Base-by-base conservation (phyloP, 1,140 invertebrate species). In the Batillaria attramentaria region DNA sequence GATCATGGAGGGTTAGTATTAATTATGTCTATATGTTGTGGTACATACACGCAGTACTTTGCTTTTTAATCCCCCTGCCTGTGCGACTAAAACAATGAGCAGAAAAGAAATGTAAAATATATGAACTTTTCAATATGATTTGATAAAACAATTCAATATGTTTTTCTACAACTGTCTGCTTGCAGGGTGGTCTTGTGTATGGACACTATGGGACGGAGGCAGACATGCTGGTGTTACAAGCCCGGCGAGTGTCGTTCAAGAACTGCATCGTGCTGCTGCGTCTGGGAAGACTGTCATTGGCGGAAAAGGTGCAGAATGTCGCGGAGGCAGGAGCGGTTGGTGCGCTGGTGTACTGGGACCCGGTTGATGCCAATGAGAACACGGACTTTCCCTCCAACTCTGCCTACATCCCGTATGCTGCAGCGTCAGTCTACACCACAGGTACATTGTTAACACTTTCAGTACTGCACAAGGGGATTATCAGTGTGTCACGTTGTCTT, bases 301-400 rank as follows among this genome's bases (percentile, higher is more conserved):
- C 80, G 13, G 77, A 79, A 31, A 79, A 79, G 80, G 57, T 83
- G 31, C 33, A 43, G 31, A 78, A 74, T 41, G 70, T 65, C 35
- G 75, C 72, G 35, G 24, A 54, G n/a, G 41, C 50, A 33, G 81
- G 81, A 57, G 81, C 50, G 4, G 33, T 5, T 31, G 81, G 70
- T 31, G 79, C 80, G 13, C 39, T 83, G 28, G 46, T 83, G 18
- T 83, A 83, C 76, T 80, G 81, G 78, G 79, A 83, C 39, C 77
- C 66, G 33, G 46, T 31, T 20, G 78, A 79, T 65, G 73, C 37
- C 10, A 31, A 60, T 24, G 46, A 76, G 20, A 68, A 77, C 42
- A 18, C 68, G 4, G 60, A 37, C 28, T 60, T 28, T 13, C 74
- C 74, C 31, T 28, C 50, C 28, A 72, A 79, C 31, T n/a, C 73